phyloP scores from a whole-genome alignment of 2,113 vertebrate species.

The Oriolus oriolus region DNA sequence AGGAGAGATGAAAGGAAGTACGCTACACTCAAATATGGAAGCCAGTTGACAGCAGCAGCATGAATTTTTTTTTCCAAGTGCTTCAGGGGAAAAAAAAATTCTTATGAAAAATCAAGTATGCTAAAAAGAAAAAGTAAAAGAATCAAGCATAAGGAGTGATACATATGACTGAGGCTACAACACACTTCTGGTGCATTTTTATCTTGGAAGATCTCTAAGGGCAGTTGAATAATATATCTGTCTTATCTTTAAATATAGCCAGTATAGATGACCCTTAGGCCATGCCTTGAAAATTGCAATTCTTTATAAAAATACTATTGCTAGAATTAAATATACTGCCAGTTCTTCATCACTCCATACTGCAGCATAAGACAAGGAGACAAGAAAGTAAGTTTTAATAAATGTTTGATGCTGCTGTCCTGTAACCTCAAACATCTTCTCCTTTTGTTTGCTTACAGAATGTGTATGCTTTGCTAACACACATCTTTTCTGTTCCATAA shows the following conservation, averaged over 20 bases:
- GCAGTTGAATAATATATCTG: constrained; percentile 23
- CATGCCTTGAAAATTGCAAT: constrained; percentile 40
- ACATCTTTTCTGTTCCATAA: constrained; percentile 41
- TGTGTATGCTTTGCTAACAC: constrained; percentile 34
- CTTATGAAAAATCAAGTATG: neutral
- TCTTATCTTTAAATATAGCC: constrained; percentile 49
- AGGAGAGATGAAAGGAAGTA: neutral
- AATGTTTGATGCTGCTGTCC: neutral
- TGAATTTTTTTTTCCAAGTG: neutral
- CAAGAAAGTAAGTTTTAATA: constrained; percentile 37
- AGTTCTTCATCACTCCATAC: neutral
- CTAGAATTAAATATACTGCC: constrained; percentile 45
- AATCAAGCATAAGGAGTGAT: neutral
- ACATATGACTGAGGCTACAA: neutral
- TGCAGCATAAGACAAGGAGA: neutral
- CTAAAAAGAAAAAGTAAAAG: neutral
- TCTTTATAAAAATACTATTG: constrained; percentile 43
- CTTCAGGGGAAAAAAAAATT: neutral
- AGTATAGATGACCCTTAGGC: constrained; percentile 6
- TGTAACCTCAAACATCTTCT: neutral
- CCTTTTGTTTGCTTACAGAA: neutral
- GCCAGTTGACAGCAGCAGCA: neutral
- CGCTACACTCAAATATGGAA: neutral
- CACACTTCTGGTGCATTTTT: neutral
- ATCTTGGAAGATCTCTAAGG: neutral